Base-by-base conservation (phyloP, 2,888 invertebrate species). In the Hyalella azteca region DNA sequence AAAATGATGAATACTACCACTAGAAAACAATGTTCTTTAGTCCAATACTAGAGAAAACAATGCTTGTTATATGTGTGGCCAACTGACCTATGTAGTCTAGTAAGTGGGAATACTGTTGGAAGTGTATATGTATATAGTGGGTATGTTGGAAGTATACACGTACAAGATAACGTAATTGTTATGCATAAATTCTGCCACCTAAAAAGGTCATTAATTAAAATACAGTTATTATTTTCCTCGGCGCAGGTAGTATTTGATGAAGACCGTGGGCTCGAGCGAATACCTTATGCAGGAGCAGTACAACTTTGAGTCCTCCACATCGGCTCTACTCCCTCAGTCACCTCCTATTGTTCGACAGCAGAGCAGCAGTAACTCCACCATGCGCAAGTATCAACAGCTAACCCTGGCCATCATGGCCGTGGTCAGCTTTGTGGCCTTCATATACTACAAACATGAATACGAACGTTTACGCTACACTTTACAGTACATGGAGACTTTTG, bases 381-480 rank as follows among this genome's bases (percentile, higher is more conserved):
- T 95, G 95, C 92, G 92, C 88, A 95, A 95, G 89, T 95, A 95
- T 88, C 93, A 94, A 86, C 81, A 82, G 60, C 79, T 84, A 73
- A 89, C 92, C 78, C 90, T 95, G 78, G 89, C 94, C 78, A 88
- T 94, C 22, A 89, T 93, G 78, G 93, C 94, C 78, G 88, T 91
- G 84, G 87, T 93, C 48, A 95, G 95, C 87, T 89, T 95, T 48
- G 89, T 92, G 22, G 91, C 93, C 19, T 90, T 95, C 84, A 89
- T 95, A 32, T 91, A 95, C 86, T 95, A 95, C 87, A 92, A 94
- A 83, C 94, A 94, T 86, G 95, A 95, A 88, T 95, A 95, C 86
- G 93, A 94, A 87, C 92, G 93, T 66, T 89, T 95, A 0, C 91
- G 94, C 85, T 94, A 94, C 88, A 94, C 95, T 0, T 88, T 95